A percentile compares a stretch with the other conserved stretches of the same genome.
phyloP scores from a whole-genome alignment of 2,113 vertebrate genomes.

The Ploceus nigricollis region DNA sequence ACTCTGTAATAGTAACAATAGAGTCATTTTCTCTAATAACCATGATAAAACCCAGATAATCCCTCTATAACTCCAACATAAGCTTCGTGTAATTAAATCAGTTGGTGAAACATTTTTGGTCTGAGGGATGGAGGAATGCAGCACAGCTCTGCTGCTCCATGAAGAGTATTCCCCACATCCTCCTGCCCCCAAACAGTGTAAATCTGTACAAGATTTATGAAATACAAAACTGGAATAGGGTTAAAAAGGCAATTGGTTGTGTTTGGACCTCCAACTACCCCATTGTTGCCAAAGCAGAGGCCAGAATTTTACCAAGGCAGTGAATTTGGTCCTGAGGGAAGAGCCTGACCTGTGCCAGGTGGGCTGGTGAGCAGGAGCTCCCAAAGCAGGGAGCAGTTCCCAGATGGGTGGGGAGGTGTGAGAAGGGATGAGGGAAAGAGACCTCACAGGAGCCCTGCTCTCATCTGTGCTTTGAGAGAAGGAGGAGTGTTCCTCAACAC shows the following conservation, averaged over 20 bases:
- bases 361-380: neutral
- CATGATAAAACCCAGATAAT: constrained; percentile 53
- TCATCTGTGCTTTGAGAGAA: neutral
- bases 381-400: neutral
- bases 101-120: neutral
- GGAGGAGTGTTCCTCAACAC: neutral
- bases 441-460: neutral
- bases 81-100: constrained; percentile 47
- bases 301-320: neutral
- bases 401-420: neutral
- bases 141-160: neutral
- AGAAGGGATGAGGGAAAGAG: neutral
- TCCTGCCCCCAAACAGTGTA: neutral
- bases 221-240: neutral
- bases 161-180: neutral
- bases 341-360: neutral
- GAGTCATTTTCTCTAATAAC: constrained; percentile 35
- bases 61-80: constrained; percentile 29
- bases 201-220: neutral
- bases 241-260: neutral
- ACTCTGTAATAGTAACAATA: constrained; percentile 43
- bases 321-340: neutral
- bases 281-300: neutral
- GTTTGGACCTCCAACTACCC: neutral
- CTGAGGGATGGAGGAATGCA: neutral